Evolutionary conservation across 1,140 invertebrate genomes (phyloP), one percentile per base, ranked within the genome.

Genomic region (Nautilus pompilius): DNA sequence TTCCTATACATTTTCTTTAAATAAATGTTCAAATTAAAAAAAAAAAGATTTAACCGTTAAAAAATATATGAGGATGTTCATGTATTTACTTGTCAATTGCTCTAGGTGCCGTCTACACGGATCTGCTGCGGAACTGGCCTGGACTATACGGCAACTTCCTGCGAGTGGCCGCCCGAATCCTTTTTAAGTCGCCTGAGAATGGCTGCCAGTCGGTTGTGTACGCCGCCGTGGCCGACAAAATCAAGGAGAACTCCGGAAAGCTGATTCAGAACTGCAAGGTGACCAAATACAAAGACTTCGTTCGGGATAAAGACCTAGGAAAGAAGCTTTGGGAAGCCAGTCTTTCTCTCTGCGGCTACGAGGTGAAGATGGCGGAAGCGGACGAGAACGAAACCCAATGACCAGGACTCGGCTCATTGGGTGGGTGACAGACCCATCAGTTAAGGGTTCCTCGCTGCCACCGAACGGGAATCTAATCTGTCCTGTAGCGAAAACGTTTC

Each of bases 161-260:
- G 20, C 64, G 76, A 8, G 64, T 62, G 13, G 54, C 69, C 29
- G 48, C 68, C 0, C 68, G 71, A 58, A 48, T 77, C 30, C 66
- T 80, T 49, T 79, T 80, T 62, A 80, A 80, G 59, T 62, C 72
- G 1, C 72, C 75, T 0, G 75, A 79, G 28, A 70, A 78, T 28
- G 78, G 76, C 26, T 75, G 75, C 60, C 78, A 80, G 58, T 78
- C 75, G 26, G 65, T 79, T 57, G 71, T 80, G 5, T 74, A 73
- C 63, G 76, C 72, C 33, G 78, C 77, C 15, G 73, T 78, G 5
- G 72, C 68, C 17, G 74, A 79, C 51, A 67, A 72, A 1, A 46
- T 79, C 0, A 57, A 69, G 8, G 73, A 76, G 8, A 56, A 74
- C 36, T 77, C 78, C 3, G 78, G 78, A 2, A 79, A 70, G 57